Percentiles rank a stretch among this genome's conserved stretches.
phyloP scores from a whole-genome alignment of 2,797 vertebrate genomes.

The Malurus leucopterus region DNA sequence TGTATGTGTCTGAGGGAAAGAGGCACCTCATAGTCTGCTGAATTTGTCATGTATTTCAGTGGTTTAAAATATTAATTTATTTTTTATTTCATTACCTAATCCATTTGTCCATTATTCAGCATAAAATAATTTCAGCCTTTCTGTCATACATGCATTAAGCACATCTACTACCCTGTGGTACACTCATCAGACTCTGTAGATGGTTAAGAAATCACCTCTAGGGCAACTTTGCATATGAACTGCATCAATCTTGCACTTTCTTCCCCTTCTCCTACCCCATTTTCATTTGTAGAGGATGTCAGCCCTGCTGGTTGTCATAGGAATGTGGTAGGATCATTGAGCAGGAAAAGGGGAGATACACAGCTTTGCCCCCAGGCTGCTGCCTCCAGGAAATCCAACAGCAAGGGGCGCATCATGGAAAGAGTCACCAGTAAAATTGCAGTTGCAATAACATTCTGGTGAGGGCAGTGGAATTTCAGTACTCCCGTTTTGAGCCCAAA shows the following conservation, averaged over 20 bases:
- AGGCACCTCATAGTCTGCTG: neutral
- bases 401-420: neutral
- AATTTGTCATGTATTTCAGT: neutral
- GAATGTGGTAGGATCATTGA: slow-evolving; percentile 28
- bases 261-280: neutral
- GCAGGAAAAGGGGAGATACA: neutral
- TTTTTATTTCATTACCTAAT: slow-evolving; percentile 31
- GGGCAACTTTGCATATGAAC: slow-evolving; percentile 39
- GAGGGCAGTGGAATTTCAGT: neutral
- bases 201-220: neutral
- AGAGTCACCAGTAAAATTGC: neutral
- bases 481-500: neutral
- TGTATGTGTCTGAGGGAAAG: neutral
- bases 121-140: neutral
- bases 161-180: neutral
- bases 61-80: slow-evolving; percentile 34
- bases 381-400: neutral
- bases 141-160: neutral
- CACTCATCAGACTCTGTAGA: neutral
- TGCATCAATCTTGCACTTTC: slow-evolving; percentile 23
- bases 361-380: neutral
- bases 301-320: slow-evolving; percentile 32
- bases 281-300: slow-evolving; percentile 45
- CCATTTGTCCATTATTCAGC: neutral
- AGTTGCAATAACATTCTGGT: neutral